Conservation (phyloP, 2,113 vertebrate genomes). For the Empidonax traillii region DNA sequence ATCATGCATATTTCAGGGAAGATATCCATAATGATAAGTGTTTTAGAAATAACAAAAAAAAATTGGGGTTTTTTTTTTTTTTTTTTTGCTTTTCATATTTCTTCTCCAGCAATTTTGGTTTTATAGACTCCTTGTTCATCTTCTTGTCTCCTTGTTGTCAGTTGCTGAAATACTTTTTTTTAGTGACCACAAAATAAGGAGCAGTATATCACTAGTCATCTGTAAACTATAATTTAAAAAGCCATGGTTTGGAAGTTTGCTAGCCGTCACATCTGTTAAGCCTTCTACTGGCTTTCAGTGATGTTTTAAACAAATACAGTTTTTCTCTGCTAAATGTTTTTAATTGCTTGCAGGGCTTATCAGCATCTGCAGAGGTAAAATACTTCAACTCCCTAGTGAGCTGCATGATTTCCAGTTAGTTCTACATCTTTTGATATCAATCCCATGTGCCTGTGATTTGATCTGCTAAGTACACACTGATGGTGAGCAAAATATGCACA, state of each 20-base stretch:
- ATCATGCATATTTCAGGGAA: not conserved
- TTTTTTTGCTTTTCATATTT: not conserved
- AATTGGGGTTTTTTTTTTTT: not conserved
- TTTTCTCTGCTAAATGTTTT: not conserved
- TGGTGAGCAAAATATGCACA: not conserved
- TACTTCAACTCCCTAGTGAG: not conserved
- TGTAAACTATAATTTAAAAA: not conserved
- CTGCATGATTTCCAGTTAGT: not conserved
- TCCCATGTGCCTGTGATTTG: not conserved
- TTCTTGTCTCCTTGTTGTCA: not conserved
- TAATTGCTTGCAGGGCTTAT: constrained; percentile 4
- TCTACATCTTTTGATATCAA: constrained; percentile 6
- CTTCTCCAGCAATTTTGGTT: not conserved
- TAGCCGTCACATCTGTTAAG: not conserved
- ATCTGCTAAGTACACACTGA: not conserved
- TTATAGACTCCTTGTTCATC: not conserved
- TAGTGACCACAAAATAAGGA: not conserved
- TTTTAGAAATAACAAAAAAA: not conserved
- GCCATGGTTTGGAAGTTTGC: not conserved
- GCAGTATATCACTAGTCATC: not conserved
- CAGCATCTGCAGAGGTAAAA: constrained; percentile 25
- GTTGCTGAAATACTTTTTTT: not conserved
- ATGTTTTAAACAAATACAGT: not conserved
- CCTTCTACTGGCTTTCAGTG: not conserved
- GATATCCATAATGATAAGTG: not conserved